Base-by-base conservation (phyloP, 2,113 vertebrate species). In the Trinectes maculatus region DNA sequence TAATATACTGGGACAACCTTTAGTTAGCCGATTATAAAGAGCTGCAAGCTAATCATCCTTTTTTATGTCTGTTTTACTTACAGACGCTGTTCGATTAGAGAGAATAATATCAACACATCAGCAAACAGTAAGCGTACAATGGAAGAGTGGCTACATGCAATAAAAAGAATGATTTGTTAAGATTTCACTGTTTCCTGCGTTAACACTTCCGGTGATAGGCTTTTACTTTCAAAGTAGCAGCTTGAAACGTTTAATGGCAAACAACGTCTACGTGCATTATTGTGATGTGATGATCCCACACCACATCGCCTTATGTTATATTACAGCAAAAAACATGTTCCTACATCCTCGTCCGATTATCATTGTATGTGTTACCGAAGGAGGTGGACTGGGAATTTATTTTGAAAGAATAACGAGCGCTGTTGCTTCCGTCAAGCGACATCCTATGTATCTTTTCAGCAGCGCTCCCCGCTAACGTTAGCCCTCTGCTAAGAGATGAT, bases 391-490 rank as follows among this genome's bases (percentile, higher is more conserved):
- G 0, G 5, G 5, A 1, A 26, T 66, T 83, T 81, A 75, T 5
- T 81, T 42, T 77, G 80, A 64, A 81, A 60, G 3, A 33, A 65
- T 2, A 52, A 43, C 71, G 79, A 33, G 6, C 16, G 15, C 0
- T 1, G 2, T 3, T 16, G 2, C 22, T 25, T 16, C 3, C 3
- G 8, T 28, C 12, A 0, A 8, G 6, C 24, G 3, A 5, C 2
- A 5, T 1, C 4, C 1, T 26, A 12, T 11, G 4, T 29, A 22
- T 0, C 5, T 64, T 74, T n/a, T 5, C 16, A 21, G 13, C 39
- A 31, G 55, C 9, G 53, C 10, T 19, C 1, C 3, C 22, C 16
- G 75, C 65, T 68, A 75, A 44, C 36, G 40, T 29, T 58, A 49
- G 6, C 21, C 8, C 12, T 33, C 18, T 9, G 19, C 22, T 4